phyloP scores from a whole-genome alignment of 2,113 vertebrate species.

The Bujurquina vittata region DNA sequence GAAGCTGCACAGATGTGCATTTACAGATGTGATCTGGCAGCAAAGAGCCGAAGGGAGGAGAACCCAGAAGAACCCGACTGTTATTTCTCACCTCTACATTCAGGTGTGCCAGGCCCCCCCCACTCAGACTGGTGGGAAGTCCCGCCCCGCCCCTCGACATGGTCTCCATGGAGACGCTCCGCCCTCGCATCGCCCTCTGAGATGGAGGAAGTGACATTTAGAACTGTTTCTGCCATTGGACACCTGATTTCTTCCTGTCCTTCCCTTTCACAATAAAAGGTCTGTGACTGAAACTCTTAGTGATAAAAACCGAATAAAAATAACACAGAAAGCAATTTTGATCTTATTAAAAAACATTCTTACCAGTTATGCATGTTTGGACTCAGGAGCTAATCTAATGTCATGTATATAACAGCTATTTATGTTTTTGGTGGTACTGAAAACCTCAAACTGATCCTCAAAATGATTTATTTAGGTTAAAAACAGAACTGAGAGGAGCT shows the following conservation, averaged over 20 bases:
- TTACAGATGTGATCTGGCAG: background rate
- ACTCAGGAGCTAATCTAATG: too few species aligned
- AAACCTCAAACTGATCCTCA: too few species aligned
- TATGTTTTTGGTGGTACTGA: too few species aligned
- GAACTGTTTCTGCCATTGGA: background rate
- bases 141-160: slow-evolving; percentile 80
- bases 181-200: slow-evolving; percentile 93
- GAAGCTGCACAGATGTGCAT: too few species aligned
- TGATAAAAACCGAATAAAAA: background rate
- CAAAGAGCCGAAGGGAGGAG: too few species aligned
- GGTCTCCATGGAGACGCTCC: slow-evolving; percentile 97
- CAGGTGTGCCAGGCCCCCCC: slow-evolving; percentile 86
- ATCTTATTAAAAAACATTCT: too few species aligned
- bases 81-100: slow-evolving; percentile 81
- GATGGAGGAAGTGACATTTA: background rate
- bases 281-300: background rate
- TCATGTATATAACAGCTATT: too few species aligned
- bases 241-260: background rate
- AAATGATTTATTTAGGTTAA: too few species aligned
- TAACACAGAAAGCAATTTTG: too few species aligned
- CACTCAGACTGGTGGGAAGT: slow-evolving; percentile 91
- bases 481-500: too few species aligned
- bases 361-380: too few species aligned
- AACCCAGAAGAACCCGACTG: too few species aligned
- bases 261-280: background rate